Conservation (phyloP, 2,113 vertebrate species). For the Pipa parva region DNA sequence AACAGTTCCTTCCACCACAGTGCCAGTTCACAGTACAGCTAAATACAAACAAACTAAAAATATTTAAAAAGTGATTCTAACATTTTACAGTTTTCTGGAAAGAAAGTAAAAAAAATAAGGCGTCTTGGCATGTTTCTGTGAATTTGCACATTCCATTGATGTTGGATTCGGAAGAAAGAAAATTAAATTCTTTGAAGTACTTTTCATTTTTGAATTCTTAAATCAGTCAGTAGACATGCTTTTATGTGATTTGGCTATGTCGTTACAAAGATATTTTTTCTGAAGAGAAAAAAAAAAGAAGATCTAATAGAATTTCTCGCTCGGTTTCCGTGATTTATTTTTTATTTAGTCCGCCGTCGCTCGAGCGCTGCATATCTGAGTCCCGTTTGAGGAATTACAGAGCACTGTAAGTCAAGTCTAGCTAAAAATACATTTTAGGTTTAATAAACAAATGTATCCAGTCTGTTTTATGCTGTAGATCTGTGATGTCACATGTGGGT, state of each 20-base stretch:
- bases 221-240: neutral
- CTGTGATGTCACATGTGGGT: too few species aligned
- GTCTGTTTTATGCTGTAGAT: too few species aligned
- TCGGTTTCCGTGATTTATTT: neutral
- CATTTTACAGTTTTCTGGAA: too few species aligned
- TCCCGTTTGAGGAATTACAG: too few species aligned
- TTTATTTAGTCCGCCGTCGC: neutral
- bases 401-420: too few species aligned
- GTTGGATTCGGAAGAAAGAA: constrained; percentile 8
- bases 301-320: constrained; percentile 5
- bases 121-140: neutral
- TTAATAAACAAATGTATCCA: too few species aligned
- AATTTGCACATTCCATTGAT: constrained; percentile 5
- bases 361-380: neutral
- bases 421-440: too few species aligned
- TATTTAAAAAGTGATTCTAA: too few species aligned
- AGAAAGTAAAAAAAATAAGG: too few species aligned
- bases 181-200: constrained; percentile 15
- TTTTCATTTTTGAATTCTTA: constrained; percentile 7
- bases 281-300: neutral
- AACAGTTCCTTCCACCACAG: too few species aligned
- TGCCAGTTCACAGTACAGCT: too few species aligned
- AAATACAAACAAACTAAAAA: too few species aligned
- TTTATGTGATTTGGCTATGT: neutral
- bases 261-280: neutral